Evolutionary conservation across 2,113 vertebrate genomes (phyloP).

Genomic region (Melanocharis versteri): DNA sequence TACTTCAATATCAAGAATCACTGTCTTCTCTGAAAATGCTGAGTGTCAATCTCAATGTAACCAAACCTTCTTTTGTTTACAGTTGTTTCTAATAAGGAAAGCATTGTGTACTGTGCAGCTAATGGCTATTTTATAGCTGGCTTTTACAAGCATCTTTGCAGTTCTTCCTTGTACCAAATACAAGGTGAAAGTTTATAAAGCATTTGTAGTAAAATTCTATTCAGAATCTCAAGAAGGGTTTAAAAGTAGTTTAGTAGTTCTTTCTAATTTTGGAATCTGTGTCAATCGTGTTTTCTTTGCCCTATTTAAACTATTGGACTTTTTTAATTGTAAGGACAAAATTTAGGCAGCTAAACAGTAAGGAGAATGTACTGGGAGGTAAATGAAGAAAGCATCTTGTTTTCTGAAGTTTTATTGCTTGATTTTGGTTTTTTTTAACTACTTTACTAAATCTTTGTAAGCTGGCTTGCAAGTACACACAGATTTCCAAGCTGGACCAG

Average conservation of each 20-base stretch:
- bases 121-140: background rate
- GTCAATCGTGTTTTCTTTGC: background rate
- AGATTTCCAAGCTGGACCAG: slow-evolving; percentile 79
- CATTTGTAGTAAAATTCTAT: background rate
- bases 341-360: background rate
- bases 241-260: background rate
- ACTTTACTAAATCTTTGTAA: slow-evolving; percentile 52
- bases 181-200: background rate
- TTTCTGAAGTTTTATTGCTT: background rate
- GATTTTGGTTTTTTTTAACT: background rate
- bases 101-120: background rate
- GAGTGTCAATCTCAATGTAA: slow-evolving; percentile 59
- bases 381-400: background rate
- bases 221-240: background rate
- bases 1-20: slow-evolving; percentile 61
- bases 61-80: background rate
- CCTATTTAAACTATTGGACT: background rate
- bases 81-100: slow-evolving; percentile 36
- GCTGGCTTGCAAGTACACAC: slow-evolving; percentile 87
- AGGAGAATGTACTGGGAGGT: background rate
- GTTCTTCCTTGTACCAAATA: background rate
- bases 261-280: background rate
- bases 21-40: slow-evolving; percentile 68
- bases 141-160: background rate
- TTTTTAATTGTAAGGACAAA: background rate